Conservation (phyloP, 2,113 vertebrate genomes). For the Mirounga angustirostris region DNA sequence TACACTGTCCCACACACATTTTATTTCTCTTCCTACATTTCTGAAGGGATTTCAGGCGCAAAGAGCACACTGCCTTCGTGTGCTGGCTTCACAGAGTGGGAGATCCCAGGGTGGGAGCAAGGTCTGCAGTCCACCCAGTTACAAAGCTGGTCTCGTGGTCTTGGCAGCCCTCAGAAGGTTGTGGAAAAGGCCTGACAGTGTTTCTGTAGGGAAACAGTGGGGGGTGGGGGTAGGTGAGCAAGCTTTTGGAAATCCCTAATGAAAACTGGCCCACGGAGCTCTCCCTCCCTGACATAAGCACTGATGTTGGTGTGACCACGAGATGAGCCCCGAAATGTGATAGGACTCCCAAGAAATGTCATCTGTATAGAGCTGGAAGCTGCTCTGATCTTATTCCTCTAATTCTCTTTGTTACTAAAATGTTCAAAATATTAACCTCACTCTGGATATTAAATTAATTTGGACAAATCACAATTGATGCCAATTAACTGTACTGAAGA, state of each 20-base stretch:
- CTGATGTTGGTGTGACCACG: neutral
- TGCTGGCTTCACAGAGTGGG: neutral
- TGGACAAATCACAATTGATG: constrained; percentile 83
- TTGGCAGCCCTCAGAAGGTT: neutral
- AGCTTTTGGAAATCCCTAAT: neutral
- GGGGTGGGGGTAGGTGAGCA: neutral
- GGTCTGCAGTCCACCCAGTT: neutral
- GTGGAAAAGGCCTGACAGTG: neutral
- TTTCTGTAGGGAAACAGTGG: neutral
- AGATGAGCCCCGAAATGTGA: neutral
- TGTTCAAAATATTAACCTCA: constrained; percentile 78
- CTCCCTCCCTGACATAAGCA: neutral
- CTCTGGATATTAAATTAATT: constrained; percentile 81
- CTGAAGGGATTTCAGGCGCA: neutral
- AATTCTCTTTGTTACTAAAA: constrained; percentile 76
- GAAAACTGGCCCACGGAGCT: neutral
- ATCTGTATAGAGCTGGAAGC: neutral
- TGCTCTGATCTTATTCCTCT: constrained; percentile 45
- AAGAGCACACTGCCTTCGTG: neutral
- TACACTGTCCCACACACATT: neutral
- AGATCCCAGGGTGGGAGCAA: neutral
- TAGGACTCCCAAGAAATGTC: neutral
- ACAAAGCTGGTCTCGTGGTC: neutral
- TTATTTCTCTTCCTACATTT: neutral
- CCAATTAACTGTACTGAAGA: constrained; percentile 76